Conservation (phyloP, 2,888 invertebrate genomes). For the Lutraria lutraria region DNA sequence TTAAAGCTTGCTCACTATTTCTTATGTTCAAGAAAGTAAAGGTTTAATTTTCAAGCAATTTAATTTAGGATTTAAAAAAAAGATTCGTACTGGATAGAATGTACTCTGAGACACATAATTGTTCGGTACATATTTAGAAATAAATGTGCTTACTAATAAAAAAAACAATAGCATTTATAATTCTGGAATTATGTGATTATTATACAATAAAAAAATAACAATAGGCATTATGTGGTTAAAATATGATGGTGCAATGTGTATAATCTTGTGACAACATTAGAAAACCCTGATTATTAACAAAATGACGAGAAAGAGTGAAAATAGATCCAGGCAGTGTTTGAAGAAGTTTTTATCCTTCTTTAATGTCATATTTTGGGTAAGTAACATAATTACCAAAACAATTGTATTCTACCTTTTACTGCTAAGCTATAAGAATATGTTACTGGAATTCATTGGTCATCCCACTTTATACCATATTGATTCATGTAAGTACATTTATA, state of each 20-base stretch:
- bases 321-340: conserved; percentile 20
- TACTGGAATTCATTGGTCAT: too few species aligned
- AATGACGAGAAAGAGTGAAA: not conserved
- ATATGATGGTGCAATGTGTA: not conserved
- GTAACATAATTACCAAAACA: not conserved
- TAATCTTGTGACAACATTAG: not conserved
- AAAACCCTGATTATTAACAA: not conserved
- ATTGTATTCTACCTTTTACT: too few species aligned
- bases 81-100: not conserved
- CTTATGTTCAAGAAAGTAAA: not conserved
- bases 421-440: too few species aligned
- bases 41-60: conserved; percentile 14
- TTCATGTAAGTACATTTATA: too few species aligned
- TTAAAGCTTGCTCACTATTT: conserved; percentile 1
- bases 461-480: too few species aligned
- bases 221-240: not conserved
- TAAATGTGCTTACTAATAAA: not conserved
- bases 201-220: not conserved
- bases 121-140: not conserved
- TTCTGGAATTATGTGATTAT: not conserved
- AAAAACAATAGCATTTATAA: not conserved
- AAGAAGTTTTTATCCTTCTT: conserved; percentile 47
- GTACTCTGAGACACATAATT: not conserved
- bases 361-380: conserved; percentile 62
- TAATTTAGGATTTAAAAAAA: not conserved